Evolutionary conservation across 2,888 invertebrate species (phyloP), one percentile per base, ranked within the genome.

Genomic region (Stenoptilia bipunctidactyla): DNA sequence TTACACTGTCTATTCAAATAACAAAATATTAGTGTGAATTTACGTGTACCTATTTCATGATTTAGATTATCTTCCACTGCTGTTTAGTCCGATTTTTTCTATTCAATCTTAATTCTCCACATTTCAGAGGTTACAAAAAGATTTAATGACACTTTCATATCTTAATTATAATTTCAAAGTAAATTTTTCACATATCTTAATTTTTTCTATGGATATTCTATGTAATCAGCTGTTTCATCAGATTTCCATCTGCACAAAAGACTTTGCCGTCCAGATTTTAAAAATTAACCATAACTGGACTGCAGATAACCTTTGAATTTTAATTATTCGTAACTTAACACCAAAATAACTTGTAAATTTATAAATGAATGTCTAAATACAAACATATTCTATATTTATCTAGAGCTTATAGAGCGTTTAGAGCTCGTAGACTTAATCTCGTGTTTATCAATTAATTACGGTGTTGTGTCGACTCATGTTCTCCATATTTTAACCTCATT

Each of bases 391-490:
- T 77, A 73, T 74, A 79, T 75, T 68, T 76, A 68, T 65, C 67
- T 77, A 80, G 83, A 83, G 82, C 82, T 83, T 83, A 82, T 82
- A 82, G 82, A 58, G 59, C 61, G 75, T 49, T 64, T 82, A 82
- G 83, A 74, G 72, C 72, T 9, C 55, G 61, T 74, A 70, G 66
- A 20, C 20, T 20, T 20, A 5, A 20, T 20, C 20, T 20, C 20
- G 8, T n/a, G n/a, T n/a, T n/a, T n/a, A n/a, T n/a, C n/a, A n/a
- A n/a, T n/a, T n/a, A n/a, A n/a, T n/a, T n/a, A n/a, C n/a, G n/a
- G n/a, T n/a, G n/a, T n/a, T n/a, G n/a, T n/a, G n/a, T n/a, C n/a
- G n/a, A n/a, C n/a, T n/a, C n/a, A n/a, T n/a, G n/a, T n/a, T n/a
- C n/a, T n/a, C n/a, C n/a, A n/a, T n/a, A n/a, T n/a, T n/a, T n/a